These are phyloP conservation scores for Drosophila asahinai DNA, from an alignment of 1,140 invertebrate genomes.

Conservation along the genomic window DNA sequence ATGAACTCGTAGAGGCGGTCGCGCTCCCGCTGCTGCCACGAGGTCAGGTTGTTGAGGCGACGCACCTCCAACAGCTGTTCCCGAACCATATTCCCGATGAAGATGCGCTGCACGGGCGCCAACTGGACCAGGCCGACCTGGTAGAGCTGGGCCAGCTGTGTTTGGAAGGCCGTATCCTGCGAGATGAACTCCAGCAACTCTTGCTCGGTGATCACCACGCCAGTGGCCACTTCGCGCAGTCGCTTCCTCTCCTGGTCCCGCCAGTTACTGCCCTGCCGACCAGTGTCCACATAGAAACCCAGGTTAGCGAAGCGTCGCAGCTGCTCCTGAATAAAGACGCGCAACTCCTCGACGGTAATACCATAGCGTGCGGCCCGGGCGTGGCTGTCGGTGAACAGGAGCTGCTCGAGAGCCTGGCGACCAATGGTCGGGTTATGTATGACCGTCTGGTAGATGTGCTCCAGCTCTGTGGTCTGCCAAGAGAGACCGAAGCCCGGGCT, in stretches of 20 bases:
- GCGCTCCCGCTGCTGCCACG: slow-evolving; percentile 75
- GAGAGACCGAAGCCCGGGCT: slow-evolving; percentile 29
- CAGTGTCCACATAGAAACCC: slow-evolving; percentile 53
- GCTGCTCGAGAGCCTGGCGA: slow-evolving; percentile 39
- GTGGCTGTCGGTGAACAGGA: slow-evolving; percentile 47
- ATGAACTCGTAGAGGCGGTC: slow-evolving; percentile 81
- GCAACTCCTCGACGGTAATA: slow-evolving; percentile 65
- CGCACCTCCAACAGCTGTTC: slow-evolving; percentile 64
- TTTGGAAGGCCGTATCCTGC: slow-evolving; percentile 59
- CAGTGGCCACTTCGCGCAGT: slow-evolving; percentile 56
- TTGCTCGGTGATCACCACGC: slow-evolving; percentile 62
- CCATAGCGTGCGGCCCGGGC: slow-evolving; percentile 48
- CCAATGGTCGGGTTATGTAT: slow-evolving; percentile 48
- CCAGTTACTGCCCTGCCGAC: slow-evolving; percentile 54
- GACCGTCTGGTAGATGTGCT: slow-evolving; percentile 61
- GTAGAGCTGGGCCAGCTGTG: slow-evolving; percentile 61
- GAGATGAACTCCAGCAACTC: slow-evolving; percentile 72
- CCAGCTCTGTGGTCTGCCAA: slow-evolving; percentile 67
- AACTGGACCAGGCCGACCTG: slow-evolving; percentile 52
- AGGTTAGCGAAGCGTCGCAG: slow-evolving; percentile 55
- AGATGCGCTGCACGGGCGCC: slow-evolving; percentile 66
- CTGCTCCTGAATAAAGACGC: slow-evolving; percentile 59
- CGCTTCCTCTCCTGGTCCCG: slow-evolving; percentile 63
- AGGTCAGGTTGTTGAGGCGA: slow-evolving; percentile 51
- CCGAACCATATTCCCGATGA: slow-evolving; percentile 46